Conservation (phyloP, 2,113 vertebrate genomes). For the Halichoerus grypus region DNA sequence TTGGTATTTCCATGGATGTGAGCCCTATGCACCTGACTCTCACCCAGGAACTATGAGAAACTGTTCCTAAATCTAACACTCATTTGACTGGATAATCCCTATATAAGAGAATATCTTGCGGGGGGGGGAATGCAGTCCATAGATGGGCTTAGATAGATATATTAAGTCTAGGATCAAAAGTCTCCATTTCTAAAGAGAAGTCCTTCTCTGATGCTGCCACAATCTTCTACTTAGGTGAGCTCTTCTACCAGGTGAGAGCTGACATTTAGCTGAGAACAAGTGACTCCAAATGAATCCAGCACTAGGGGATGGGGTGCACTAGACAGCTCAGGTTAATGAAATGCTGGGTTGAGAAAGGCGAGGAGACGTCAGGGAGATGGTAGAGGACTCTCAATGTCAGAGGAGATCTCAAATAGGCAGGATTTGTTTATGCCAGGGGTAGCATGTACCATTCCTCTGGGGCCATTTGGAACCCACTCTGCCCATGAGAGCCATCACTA, state of each 20-base stretch:
- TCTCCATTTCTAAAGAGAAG: background rate
- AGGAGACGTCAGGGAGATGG: background rate
- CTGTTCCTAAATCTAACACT: background rate
- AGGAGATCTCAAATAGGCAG: background rate
- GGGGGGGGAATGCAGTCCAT: background rate
- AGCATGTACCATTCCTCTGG: accelerated
- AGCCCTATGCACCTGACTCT: background rate
- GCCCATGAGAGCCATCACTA: accelerated
- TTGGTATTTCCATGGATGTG: background rate
- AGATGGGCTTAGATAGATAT: background rate
- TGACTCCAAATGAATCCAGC: background rate
- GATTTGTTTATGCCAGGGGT: background rate
- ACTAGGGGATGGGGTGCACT: too few species aligned
- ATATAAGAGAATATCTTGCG: background rate
- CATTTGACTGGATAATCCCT: background rate
- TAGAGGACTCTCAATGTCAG: background rate
- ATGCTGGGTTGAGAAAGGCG: background rate
- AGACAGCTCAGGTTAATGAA: background rate
- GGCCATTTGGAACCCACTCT: background rate
- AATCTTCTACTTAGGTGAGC: background rate
- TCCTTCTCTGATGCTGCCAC: background rate
- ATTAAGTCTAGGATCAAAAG: background rate
- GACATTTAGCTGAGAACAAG: background rate
- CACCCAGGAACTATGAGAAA: background rate
- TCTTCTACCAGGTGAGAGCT: background rate